Base-by-base conservation (phyloP, 2,888 invertebrate genomes). In the Lasioglossum figueresi region DNA sequence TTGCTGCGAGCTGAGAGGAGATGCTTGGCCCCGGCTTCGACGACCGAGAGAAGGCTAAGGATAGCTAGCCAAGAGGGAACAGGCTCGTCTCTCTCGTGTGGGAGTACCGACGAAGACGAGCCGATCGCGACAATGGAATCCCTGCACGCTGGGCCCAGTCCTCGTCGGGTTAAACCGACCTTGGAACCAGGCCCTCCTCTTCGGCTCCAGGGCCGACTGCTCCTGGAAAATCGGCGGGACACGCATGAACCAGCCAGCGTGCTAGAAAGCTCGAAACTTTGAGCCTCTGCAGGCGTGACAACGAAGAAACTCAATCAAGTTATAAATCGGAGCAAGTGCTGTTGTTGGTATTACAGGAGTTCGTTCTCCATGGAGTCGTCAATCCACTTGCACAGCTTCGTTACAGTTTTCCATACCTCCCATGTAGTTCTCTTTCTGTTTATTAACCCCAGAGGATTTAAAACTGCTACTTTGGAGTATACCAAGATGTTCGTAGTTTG, bases 11-110 rank as follows among this genome's bases (percentile, higher is more conserved):
- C 83, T 45, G 73, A 27, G 59, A 59, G 59, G 48, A 79, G 70
- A 84, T 59, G 48, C 48, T 34, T 68, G 48, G 59, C 56, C 59
- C 59, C 79, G 79, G 43, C 81, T 84, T 76, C 73, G n/a, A 82
- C 76, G 73, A 80, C 89, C 72, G 75, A 82, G 85, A 68, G 68
- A 82, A 77, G 77, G 63, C 83, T 78, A 80, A 80, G 81, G 82
- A 89, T 80, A 72, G 79, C 68, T 66, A 81, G 68, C 66, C 71
- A 79, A 68, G 31, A 52, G 52, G 52, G 72, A n/a, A n/a, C 45
- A 19, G 14, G 37, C 66, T 72, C 43, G 27, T 66, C 66, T 66
- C 66, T 66, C 31, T 66, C 73, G 16, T 52, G 63, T 77, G 76
- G 71, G 59, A 71, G 76, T 56, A 78, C 37, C 48, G 27, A 68